phyloP scores from a whole-genome alignment of 2,113 vertebrate species.

The Mirza zaza region DNA sequence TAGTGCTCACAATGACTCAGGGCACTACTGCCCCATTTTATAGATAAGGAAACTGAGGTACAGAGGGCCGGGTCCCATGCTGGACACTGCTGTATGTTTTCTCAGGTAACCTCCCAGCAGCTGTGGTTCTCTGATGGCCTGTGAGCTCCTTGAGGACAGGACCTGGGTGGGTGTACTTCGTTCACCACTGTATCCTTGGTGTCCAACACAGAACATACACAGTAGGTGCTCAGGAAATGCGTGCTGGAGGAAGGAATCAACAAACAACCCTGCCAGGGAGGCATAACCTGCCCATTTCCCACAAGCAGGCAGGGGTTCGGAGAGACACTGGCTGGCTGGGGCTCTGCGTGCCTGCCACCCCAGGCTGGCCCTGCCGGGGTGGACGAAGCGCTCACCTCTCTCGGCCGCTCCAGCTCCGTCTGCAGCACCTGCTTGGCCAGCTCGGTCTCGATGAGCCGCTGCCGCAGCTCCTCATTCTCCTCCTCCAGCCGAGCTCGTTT shows the following conservation, averaged over 20 bases:
- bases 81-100: not conserved
- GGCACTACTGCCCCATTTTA: not conserved
- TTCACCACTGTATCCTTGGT: not conserved
- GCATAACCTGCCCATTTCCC: not conserved
- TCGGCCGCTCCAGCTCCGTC: slow-evolving; percentile 94
- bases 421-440: slow-evolving; percentile 98
- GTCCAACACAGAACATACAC: not conserved
- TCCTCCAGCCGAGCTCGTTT: slow-evolving; percentile 93
- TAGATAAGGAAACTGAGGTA: not conserved
- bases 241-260: not conserved
- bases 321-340: not conserved
- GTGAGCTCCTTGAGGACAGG: not conserved
- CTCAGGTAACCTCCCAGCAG: not conserved
- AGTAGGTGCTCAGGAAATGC: not conserved
- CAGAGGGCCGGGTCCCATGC: not conserved
- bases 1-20: not conserved
- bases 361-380: not conserved
- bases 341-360: not conserved
- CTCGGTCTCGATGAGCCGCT: slow-evolving; percentile 93
- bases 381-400: slow-evolving; percentile 87
- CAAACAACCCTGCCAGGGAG: not conserved
- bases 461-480: slow-evolving; percentile 95
- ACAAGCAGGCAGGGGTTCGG: not conserved
- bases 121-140: not conserved
- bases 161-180: not conserved